Base-by-base conservation (phyloP, 1,140 invertebrate species). In the Ooceraea biroi region DNA sequence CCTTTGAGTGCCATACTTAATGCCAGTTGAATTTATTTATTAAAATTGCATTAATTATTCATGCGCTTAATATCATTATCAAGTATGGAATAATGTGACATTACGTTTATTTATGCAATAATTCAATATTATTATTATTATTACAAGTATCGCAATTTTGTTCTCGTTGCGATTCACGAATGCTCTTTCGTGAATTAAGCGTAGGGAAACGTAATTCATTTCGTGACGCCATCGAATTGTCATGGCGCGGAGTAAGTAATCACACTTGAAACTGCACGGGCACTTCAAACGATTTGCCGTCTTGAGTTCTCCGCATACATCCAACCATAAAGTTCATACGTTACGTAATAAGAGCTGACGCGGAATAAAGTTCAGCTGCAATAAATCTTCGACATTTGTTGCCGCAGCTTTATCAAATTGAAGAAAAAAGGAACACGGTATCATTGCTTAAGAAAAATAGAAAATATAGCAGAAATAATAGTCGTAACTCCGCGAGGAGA, bases 401-500 rank as follows among this genome's bases (percentile, higher is more conserved):
- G 19, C 17, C 14, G 27, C 19, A 41, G 12, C 17, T 5, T 1
- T 46, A 14, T 55, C 14, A 22, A 19, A 58, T 60, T 50, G 4
- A 17, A 22, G 41, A 52, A 66, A 72, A 50, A 61, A 82, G 36
- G 36, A 36, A 7, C 7, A 36, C 36, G 36, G 36, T 36, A 36
- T 36, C 36, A 7, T 14, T 22, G 74, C 19, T 41, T 19, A 19
- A 61, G 74, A 22, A 50, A 12, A 82, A 52, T 48, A 48, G 57
- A 25, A 74, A 36, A 74, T 7, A 72, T 17, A 41, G 44, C 41
- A 19, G 27, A 10, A 61, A 41, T 72, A 82, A 69, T 69, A 57
- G 66, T 65, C 22, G 44, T 80, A 58, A 80, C n/a, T 69, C 68
- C 57, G 11, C 12, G n/a, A 46, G 30, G 41, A 41, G 19, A 80